A percentile compares a stretch with the other conserved stretches of the same genome.
phyloP scores from a whole-genome alignment of 64 coral and sea anemone species.

The Porites lutea region DNA sequence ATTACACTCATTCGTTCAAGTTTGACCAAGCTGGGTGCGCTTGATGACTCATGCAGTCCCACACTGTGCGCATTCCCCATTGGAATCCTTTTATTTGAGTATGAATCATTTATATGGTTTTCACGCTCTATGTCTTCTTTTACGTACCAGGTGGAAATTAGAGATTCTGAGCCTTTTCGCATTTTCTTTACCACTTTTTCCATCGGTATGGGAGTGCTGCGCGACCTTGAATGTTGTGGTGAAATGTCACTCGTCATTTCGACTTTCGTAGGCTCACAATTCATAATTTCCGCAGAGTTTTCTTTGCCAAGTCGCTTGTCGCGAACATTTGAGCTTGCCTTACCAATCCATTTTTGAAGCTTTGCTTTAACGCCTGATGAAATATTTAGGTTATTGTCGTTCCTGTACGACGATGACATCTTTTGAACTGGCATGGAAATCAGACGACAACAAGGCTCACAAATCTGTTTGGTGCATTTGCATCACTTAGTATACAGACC shows the following conservation, averaged over 20 bases:
- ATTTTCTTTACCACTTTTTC: background rate
- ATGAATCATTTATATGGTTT: background rate
- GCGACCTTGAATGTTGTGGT: conserved; percentile 17
- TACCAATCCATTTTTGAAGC: conserved; percentile 56
- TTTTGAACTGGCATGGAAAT: background rate
- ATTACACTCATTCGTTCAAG: background rate
- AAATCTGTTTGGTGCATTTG: conserved; percentile 7
- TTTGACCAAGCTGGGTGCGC: conserved; percentile 1
- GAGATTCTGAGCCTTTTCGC: background rate
- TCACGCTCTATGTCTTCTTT: background rate
- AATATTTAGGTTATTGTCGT: background rate
- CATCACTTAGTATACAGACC: conserved; percentile 30
- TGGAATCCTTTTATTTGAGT: conserved; percentile 28
- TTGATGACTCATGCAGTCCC: conserved; percentile 29
- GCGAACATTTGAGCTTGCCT: conserved; percentile 20
- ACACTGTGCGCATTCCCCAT: background rate
- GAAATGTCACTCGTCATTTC: background rate
- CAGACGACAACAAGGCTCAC: conserved; percentile 19
- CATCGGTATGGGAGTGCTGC: conserved; percentile 16
- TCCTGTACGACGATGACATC: conserved; percentile 14
- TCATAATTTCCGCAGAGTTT: conserved; percentile 25
- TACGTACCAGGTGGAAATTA: background rate
- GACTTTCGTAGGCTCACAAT: background rate
- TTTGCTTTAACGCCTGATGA: conserved; percentile 22
- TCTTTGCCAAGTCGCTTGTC: conserved; percentile 14